Percentiles rank a stretch among this genome's conserved stretches.
These are phyloP conservation scores for Seladonia tumulorum DNA, from an alignment of 2,888 invertebrate genomes.

Conservation along the genomic window DNA sequence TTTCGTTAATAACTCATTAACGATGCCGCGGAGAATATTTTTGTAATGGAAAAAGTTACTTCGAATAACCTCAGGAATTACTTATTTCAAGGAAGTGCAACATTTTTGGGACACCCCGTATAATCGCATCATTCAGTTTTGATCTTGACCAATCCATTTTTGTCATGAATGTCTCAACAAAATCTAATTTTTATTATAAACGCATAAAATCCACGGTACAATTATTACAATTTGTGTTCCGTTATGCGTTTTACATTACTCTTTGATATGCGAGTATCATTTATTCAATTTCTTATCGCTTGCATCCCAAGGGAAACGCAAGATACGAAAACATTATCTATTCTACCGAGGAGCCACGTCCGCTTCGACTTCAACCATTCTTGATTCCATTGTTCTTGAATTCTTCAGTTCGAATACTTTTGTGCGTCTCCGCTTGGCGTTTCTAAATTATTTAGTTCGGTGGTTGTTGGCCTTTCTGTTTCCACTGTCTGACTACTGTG, in stretches of 20 bases:
- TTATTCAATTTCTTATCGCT: background rate
- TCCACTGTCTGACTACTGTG: background rate
- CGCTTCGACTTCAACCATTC: background rate
- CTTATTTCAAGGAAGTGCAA: no score
- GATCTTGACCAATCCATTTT: no score
- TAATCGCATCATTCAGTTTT: no score
- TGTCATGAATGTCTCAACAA: no score
- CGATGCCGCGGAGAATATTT: no score
- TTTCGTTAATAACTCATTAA: no score
- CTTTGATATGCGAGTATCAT: background rate
- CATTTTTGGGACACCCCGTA: no score
- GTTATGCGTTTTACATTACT: background rate
- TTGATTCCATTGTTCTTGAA: background rate
- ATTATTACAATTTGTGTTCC: background rate
- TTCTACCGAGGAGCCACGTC: background rate
- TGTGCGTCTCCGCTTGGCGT: background rate
- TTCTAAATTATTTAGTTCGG: background rate
- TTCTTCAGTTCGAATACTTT: background rate
- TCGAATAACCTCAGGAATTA: no score
- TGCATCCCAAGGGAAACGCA: background rate
- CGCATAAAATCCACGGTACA: background rate
- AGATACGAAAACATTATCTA: background rate
- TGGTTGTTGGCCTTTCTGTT: background rate
- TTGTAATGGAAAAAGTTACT: no score
- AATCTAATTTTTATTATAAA: background rate